Evolutionary conservation across 64 coral and sea anemone genomes (phyloP), one percentile per base, ranked within the genome.

Genomic region (Catalaphyllia jardinei): DNA sequence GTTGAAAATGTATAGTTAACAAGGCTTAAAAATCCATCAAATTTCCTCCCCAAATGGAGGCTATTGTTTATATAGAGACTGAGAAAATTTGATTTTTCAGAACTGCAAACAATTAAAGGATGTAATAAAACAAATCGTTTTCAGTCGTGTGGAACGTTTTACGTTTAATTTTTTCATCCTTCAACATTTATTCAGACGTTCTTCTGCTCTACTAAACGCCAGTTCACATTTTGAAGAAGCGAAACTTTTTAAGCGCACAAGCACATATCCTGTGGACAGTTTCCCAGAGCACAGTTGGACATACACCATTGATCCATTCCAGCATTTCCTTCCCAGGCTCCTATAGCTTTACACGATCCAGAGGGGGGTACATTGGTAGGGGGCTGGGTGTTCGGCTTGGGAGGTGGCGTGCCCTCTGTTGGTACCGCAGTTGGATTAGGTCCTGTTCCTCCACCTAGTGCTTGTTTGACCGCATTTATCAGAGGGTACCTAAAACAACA

Each of bases 291-390:
- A 55, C 94, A 96, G 60, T 96, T 96, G 3, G 60, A 14, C 3
- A 16, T 30, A 60, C 94, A 96, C 91, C 94, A 96, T 1, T 52
- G 19, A 60, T 96, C 91, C 87, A 93, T 93, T 16, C 51, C 67
- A 5, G 82, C 20, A 57, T 72, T 52, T 1, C 79, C 72, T 12
- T 52, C 10, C 90, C 86, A 89, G 7, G 74, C 39, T 4, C 85
- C 86, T 17, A 33, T 62, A 14, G 86, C 79, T 8, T 72, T 50
- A 29, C 89, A 92, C 13, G 8, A 14, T 46, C 94, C 79, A 27
- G 83, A 18, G 10, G 86, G 84, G 9, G 92, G 64, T 31, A 29
- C 14, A 16, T 60, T 11, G 8, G 73, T 52, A 13, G 72, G 55
- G 57, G 72, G 71, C 2, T 2, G 19, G 54, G 64, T 72, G 22